A percentile compares a stretch with the other conserved stretches of the same genome.
phyloP scores from a whole-genome alignment of 1,140 invertebrate genomes.

The Rhyzopertha dominica region DNA sequence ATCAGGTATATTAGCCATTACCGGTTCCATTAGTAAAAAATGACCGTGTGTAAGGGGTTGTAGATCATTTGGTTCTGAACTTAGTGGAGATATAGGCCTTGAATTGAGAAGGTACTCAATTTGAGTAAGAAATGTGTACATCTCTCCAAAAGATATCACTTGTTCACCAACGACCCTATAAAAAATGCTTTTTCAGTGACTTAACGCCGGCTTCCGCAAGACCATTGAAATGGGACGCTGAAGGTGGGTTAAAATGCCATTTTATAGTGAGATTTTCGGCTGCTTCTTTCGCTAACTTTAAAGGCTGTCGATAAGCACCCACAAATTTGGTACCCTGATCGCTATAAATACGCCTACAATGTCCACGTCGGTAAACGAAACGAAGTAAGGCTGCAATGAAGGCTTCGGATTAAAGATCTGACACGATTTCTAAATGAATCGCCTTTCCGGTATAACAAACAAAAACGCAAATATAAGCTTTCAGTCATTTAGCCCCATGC shows the following conservation, averaged over 20 bases:
- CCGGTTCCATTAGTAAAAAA: no score
- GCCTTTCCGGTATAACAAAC: slow-evolving; percentile 3
- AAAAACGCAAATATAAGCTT: no score
- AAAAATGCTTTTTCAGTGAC: slow-evolving; percentile 1
- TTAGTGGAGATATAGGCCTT: no score
- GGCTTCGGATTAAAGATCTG: slow-evolving; percentile 1
- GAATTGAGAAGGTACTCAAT: no score
- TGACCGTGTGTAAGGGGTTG: no score
- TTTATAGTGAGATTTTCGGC: slow-evolving; percentile 27
- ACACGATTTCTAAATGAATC: slow-evolving; percentile 1
- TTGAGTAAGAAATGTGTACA: slow-evolving; percentile 1
- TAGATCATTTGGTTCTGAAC: no score
- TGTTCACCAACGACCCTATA: not conserved
- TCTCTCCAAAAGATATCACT: slow-evolving; percentile 4
- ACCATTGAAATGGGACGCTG: slow-evolving; percentile 43
- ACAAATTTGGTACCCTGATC: slow-evolving; percentile 27
- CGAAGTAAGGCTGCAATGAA: slow-evolving; percentile 3
- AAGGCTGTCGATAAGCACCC: slow-evolving; percentile 13
- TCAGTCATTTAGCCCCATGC: no score
- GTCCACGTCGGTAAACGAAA: no score
- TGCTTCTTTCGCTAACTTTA: no score
- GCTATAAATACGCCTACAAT: no score
- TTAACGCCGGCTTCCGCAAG: slow-evolving; percentile 38
- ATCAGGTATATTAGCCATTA: no score
- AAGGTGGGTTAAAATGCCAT: slow-evolving; percentile 45